Evolutionary conservation across 2,888 invertebrate genomes (phyloP).

Genomic region (Hypselothyrea guttata): DNA sequence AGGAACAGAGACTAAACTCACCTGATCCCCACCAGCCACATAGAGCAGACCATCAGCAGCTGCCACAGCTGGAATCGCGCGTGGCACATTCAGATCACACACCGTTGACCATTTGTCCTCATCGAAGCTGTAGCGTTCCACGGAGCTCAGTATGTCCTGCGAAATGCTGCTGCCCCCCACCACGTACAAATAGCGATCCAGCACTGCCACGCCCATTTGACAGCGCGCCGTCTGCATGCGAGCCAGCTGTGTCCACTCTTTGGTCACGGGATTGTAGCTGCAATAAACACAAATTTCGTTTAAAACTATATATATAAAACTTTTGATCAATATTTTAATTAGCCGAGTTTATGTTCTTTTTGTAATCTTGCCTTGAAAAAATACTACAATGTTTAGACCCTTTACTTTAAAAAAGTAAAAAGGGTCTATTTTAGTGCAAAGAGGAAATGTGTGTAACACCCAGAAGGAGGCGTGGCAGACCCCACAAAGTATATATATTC

Average conservation of each 20-base stretch:
- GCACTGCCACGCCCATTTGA: constrained; percentile 94
- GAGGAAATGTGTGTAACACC: too few species aligned
- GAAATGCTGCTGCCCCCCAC: constrained; percentile 94
- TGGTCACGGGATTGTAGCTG: constrained; percentile 90
- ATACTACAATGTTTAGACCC: too few species aligned
- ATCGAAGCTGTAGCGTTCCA: constrained; percentile 86
- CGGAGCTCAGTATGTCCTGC: constrained; percentile 90
- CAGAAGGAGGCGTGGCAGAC: too few species aligned
- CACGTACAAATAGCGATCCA: constrained; percentile 92
- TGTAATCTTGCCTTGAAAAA: too few species aligned
- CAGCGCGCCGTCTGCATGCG: constrained; percentile 91
- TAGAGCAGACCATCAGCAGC: constrained; percentile 91
- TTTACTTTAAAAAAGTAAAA: too few species aligned
- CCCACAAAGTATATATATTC: too few species aligned
- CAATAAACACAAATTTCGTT: too few species aligned
- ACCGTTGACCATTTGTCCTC: constrained; percentile 89
- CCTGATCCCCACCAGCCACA: constrained; percentile 92
- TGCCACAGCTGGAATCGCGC: constrained; percentile 93
- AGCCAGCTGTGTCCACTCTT: constrained; percentile 90
- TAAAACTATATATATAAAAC: too few species aligned
- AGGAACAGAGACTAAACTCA: constrained; percentile 25
- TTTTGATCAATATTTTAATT: too few species aligned
- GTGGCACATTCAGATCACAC: constrained; percentile 87
- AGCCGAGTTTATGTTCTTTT: too few species aligned
- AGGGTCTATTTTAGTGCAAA: too few species aligned